A percentile compares a stretch with the other conserved stretches of the same genome.
These are phyloP conservation scores for Graptemys geographica DNA, from an alignment of 2,797 vertebrate species.

Conservation along the genomic window DNA sequence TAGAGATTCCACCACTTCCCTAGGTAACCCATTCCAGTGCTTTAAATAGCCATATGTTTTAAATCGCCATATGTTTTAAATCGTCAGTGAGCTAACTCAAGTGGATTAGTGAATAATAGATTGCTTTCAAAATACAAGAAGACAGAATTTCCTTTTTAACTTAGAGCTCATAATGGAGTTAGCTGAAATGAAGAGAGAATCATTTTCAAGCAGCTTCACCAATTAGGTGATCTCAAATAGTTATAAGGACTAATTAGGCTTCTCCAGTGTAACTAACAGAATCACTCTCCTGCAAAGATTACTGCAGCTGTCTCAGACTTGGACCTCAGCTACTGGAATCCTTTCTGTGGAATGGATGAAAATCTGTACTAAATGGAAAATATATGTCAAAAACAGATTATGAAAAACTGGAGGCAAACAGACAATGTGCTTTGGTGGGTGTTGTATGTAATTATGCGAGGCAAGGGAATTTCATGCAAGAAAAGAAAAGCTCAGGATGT, in stretches of 20 bases:
- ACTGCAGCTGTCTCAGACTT: background rate
- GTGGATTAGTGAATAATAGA: constrained; percentile 49
- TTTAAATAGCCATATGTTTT: background rate
- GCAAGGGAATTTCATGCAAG: background rate
- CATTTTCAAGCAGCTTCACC: constrained; percentile 37
- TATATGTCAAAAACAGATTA: background rate
- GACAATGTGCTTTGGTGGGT: background rate
- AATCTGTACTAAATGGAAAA: background rate
- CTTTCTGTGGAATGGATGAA: background rate
- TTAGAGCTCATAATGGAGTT: background rate
- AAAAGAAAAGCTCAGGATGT: background rate
- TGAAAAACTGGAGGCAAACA: constrained; percentile 35
- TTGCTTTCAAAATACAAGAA: constrained; percentile 24
- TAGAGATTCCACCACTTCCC: too few species aligned
- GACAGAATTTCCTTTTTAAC: constrained; percentile 22
- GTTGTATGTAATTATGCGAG: background rate
- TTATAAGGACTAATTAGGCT: constrained; percentile 40
- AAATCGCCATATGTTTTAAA: background rate
- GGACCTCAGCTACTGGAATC: background rate
- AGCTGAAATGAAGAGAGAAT: constrained; percentile 19
- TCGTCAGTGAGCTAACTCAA: background rate
- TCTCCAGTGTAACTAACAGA: constrained; percentile 8
- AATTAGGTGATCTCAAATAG: constrained; percentile 27
- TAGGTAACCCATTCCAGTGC: too few species aligned
- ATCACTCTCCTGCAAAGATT: constrained; percentile 24